Evolutionary conservation across 2,797 vertebrate species (phyloP).

Genomic region (Miichthys miiuy): DNA sequence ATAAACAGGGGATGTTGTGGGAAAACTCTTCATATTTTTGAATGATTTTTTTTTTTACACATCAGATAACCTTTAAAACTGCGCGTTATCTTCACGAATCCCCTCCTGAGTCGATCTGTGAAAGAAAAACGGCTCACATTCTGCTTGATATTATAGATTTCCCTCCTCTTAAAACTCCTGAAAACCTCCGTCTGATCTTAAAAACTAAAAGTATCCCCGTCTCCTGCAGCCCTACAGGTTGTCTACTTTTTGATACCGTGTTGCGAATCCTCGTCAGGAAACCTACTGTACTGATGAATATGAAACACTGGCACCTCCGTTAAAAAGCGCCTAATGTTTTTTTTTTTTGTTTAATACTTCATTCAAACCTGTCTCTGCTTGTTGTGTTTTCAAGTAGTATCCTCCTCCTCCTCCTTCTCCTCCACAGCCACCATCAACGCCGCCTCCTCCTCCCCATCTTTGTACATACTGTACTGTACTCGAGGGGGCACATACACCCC

Average conservation of each 20-base stretch:
- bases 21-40: slow-evolving; percentile 38
- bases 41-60: background rate
- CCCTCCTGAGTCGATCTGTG: accelerated
- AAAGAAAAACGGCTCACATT: background rate
- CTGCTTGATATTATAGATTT: accelerated
- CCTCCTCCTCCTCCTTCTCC: slow-evolving; percentile 55
- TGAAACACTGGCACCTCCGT: slow-evolving; percentile 37
- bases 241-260: slow-evolving; percentile 30
- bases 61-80: background rate
- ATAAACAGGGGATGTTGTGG: slow-evolving; percentile 51
- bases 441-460: slow-evolving; percentile 61
- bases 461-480: slow-evolving; percentile 72
- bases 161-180: background rate
- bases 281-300: slow-evolving; percentile 50
- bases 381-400: slow-evolving; percentile 68
- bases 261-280: slow-evolving; percentile 24
- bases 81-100: background rate
- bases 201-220: background rate
- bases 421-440: slow-evolving; percentile 40
- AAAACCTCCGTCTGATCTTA: background rate
- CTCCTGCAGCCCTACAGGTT: slow-evolving; percentile 35
- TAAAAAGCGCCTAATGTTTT: slow-evolving; percentile 63
- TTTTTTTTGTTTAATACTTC: slow-evolving; percentile 28
- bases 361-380: slow-evolving; percentile 65
- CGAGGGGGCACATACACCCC: slow-evolving; percentile 65